A percentile compares a stretch with the other conserved stretches of the same genome.
Conservation (phyloP, 1,140 invertebrate species). For the Drosophila bifasciata region DNA sequence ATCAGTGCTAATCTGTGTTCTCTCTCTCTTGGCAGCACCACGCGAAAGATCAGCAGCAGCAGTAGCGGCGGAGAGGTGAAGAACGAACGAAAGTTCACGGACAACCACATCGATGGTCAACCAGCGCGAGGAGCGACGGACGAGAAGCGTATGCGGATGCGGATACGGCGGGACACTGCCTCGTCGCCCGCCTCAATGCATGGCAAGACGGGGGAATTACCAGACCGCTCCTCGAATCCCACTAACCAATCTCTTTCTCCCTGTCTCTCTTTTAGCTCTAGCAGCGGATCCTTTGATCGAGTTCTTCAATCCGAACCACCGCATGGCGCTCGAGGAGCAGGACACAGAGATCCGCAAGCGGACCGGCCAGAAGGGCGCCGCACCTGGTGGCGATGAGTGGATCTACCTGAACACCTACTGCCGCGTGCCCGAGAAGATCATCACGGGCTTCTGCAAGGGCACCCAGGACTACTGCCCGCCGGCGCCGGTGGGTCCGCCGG, state of each 20-base stretch:
- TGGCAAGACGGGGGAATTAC: conserved; percentile 36
- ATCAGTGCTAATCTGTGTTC: not conserved
- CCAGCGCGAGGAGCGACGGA: not conserved
- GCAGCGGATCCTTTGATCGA: conserved; percentile 87
- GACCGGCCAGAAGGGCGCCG: conserved; percentile 86
- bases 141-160: conserved; percentile 41
- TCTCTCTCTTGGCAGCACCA: conserved; percentile 2
- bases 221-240: not conserved
- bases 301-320: conserved; percentile 88
- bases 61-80: conserved; percentile 13
- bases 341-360: conserved; percentile 86
- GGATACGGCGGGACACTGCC: conserved; percentile 54
- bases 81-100: conserved; percentile 65
- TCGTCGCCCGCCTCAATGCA: conserved; percentile 67
- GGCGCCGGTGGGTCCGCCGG: conserved; percentile 87
- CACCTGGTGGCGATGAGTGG: conserved; percentile 89
- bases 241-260: not conserved
- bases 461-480: conserved; percentile 93
- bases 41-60: conserved; percentile 1
- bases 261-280: not conserved
- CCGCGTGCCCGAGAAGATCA: conserved; percentile 87
- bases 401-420: conserved; percentile 92
- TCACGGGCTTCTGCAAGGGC: conserved; percentile 80
- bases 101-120: conserved; percentile 47
- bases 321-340: conserved; percentile 87